phyloP scores from a whole-genome alignment of 2,797 vertebrate species.

The Chrosomus eos region DNA sequence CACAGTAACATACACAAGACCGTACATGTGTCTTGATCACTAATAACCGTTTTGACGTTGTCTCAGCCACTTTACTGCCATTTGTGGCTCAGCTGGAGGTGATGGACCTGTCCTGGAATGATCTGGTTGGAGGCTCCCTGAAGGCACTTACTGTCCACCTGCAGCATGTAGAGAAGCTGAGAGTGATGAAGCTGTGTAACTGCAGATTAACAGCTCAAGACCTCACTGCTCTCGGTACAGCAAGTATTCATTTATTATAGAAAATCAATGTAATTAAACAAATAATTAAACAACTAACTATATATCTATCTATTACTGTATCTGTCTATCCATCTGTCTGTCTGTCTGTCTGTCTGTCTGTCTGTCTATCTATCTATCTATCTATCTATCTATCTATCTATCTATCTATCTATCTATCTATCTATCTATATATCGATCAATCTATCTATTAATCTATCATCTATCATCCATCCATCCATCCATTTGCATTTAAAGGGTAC shows the following conservation, averaged over 20 bases:
- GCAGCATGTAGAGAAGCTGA: constrained; percentile 75
- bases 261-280: neutral
- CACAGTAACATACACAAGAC: neutral
- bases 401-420: no score
- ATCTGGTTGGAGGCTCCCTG: constrained; percentile 82
- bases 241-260: neutral
- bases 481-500: no score
- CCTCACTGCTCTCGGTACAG: constrained; percentile 79
- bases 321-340: no score
- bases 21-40: neutral
- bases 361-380: neutral
- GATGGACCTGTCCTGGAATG: constrained; percentile 89
- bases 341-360: no score
- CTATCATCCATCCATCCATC: neutral
- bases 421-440: no score
- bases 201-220: constrained; percentile 84
- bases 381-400: neutral
- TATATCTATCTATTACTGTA: no score
- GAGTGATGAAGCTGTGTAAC: constrained; percentile 80
- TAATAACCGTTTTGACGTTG: neutral
- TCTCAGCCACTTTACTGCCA: constrained; percentile 76
- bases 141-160: constrained; percentile 78
- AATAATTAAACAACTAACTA: no score
- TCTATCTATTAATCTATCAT: no score
- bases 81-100: constrained; percentile 84